Evolutionary conservation across 2,113 vertebrate genomes (phyloP), one percentile per base, ranked within the genome.

Genomic region (Danio rerio): DNA sequence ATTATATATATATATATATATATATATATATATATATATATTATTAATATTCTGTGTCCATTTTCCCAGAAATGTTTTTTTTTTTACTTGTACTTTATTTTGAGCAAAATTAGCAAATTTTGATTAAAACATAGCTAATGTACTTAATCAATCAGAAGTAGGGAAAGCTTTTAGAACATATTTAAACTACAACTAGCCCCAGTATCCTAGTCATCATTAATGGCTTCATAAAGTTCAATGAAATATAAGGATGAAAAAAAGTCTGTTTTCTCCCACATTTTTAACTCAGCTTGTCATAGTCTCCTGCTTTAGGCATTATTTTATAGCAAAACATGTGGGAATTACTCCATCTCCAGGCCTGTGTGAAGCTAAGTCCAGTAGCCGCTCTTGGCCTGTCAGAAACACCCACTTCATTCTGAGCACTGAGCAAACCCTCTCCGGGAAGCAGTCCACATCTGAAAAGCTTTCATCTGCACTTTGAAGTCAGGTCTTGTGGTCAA

Each of bases 391-490:
- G 20, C 50, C 62, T 63, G 59, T 55, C 49, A 42, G 21, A 42
- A 31, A 42, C 16, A 21, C 71, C 71, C 77, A 68, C 77, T 66
- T 16, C 49, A 12, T 66, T 47, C 56, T n/a, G 47, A 56, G 16
- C 43, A 47, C 55, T 9, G 69, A 53, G 68, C 59, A 52, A 63
- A 71, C 66, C 56, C 59, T 78, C 55, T 79, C 58, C 65, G 69
- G 68, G 50, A 55, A 63, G 9, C 42, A n/a, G 58, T 31, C 50
- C 68, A 83, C 49, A 79, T 79, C 31, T 55, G 68, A 52, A 83
- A 71, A 65, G 20, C 58, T 55, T 73, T 83, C 49, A 66, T 84
- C 76, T 73, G 10, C 69, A 80, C 68, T 65, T 78, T 68, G 62
- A 79, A 66, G 61, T 79, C 49, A 68, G 40, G 45, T 5, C 65